phyloP scores from a whole-genome alignment of 2,113 vertebrate species.

The Gallinago jamesoni region DNA sequence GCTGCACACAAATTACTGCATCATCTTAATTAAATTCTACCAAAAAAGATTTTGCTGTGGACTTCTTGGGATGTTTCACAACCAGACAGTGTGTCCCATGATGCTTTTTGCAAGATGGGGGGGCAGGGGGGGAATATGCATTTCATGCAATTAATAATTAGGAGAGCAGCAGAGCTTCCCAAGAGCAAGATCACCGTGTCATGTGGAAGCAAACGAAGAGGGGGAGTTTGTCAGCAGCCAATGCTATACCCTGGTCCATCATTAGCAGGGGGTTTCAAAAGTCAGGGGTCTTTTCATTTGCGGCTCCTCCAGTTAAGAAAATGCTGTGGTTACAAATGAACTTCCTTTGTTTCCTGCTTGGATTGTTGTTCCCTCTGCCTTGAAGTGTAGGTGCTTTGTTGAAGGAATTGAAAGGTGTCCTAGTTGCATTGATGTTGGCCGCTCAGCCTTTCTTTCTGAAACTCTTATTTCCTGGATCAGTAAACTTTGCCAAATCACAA shows the following conservation, averaged over 20 bases:
- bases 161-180: not conserved
- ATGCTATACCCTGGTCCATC: not conserved
- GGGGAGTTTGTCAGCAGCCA: not conserved
- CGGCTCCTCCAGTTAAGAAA: constrained; percentile 36
- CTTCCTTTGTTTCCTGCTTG: constrained; percentile 28
- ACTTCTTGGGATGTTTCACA: not conserved
- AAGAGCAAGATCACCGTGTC: not conserved
- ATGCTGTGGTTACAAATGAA: constrained; percentile 6
- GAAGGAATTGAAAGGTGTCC: not conserved
- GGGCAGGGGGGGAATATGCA: not conserved
- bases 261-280: not conserved
- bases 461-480: not conserved
- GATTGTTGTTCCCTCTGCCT: constrained; percentile 10
- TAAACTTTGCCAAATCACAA: not conserved
- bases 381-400: not conserved
- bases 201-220: not conserved
- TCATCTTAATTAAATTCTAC: not conserved
- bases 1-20: not conserved
- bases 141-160: not conserved
- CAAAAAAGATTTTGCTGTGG: not conserved
- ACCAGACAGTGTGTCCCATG: not conserved
- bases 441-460: not conserved
- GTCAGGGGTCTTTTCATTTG: not conserved
- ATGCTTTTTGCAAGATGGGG: not conserved
- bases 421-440: not conserved